These are phyloP conservation scores for Caligus rogercresseyi DNA, from an alignment of 1,140 invertebrate species.

Conservation along the genomic window DNA sequence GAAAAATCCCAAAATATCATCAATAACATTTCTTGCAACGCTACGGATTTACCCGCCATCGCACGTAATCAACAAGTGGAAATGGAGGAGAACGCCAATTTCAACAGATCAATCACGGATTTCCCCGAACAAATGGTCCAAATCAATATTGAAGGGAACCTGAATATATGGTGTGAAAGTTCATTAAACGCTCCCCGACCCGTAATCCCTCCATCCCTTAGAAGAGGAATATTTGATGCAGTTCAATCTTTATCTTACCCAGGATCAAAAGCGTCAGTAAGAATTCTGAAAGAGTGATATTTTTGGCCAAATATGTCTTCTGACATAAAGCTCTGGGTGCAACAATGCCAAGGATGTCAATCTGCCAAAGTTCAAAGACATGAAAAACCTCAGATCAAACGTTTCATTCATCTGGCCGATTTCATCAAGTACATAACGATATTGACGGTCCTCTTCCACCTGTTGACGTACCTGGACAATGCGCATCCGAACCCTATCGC, in stretches of 20 bases:
- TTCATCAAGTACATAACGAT: constrained; percentile 15
- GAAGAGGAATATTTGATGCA: no score
- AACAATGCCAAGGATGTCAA: neutral
- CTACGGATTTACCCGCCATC: no score
- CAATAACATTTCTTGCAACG: no score
- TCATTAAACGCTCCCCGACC: no score
- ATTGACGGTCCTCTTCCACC: constrained; percentile 19
- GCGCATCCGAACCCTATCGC: neutral
- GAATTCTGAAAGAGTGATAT: neutral
- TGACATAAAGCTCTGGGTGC: neutral
- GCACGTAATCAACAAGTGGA: no score
- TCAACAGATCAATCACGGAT: no score
- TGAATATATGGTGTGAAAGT: no score
- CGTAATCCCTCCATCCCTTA: no score
- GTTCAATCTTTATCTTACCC: no score
- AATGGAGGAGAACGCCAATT: no score
- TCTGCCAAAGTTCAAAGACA: neutral
- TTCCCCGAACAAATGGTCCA: no score
- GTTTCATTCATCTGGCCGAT: neutral
- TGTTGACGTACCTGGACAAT: neutral
- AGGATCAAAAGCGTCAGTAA: constrained; percentile 1
- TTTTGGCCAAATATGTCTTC: constrained; percentile 12
- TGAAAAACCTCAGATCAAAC: neutral
- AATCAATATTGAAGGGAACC: no score
- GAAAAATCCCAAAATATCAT: constrained; percentile 6